These are phyloP conservation scores for rat (Rattus norvegicus) DNA, from an alignment of 2,113 vertebrate species.

Conservation along the genomic window DNA sequence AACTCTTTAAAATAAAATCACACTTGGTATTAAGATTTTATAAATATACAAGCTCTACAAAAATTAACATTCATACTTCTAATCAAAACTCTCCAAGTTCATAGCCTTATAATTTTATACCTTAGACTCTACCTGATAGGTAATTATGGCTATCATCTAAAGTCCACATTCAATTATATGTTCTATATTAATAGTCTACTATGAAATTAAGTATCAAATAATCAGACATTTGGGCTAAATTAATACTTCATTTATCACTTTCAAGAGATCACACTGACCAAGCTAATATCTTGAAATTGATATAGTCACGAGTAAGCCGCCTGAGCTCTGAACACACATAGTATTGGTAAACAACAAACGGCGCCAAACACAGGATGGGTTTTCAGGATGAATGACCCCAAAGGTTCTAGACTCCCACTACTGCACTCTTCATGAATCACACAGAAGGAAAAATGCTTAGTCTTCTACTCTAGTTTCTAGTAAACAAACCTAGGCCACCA, in stretches of 20 bases:
- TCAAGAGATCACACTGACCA: neutral
- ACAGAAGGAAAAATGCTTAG: neutral
- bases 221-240: neutral
- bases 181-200: neutral
- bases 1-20: slow-evolving; percentile 82
- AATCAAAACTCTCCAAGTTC: slow-evolving; percentile 4
- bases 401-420: neutral
- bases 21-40: slow-evolving; percentile 1
- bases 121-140: neutral
- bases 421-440: neutral
- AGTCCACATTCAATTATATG: neutral
- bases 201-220: neutral
- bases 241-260: neutral
- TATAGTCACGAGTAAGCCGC: neutral
- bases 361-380: neutral
- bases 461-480: neutral
- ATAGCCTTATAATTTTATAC: neutral
- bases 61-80: neutral
- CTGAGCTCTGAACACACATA: neutral
- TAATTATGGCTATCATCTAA: neutral
- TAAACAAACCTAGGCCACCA: neutral
- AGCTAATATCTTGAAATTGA: neutral
- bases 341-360: neutral
- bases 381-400: neutral
- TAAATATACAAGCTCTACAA: neutral